A percentile compares a stretch with the other conserved stretches of the same genome.
Evolutionary conservation across 1,140 invertebrate genomes (phyloP).

Genomic region (Penaeus japonicus): DNA sequence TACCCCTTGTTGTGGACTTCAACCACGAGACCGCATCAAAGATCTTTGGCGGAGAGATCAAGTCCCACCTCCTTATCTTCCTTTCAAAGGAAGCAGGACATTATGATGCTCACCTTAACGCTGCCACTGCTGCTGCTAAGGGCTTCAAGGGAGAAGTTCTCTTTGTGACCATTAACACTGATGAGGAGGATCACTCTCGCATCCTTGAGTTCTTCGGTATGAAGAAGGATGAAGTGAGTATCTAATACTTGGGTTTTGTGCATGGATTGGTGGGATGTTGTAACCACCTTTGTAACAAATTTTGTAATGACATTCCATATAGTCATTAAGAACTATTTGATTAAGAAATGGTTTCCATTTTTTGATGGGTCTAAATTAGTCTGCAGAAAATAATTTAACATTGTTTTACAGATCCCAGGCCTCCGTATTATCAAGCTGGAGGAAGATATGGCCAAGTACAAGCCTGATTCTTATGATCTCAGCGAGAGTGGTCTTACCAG

Average conservation of each 20-base stretch:
- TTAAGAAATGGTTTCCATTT: neutral
- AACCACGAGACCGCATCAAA: constrained; percentile 96
- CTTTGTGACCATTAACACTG: constrained; percentile 94
- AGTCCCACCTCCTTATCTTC: constrained; percentile 95
- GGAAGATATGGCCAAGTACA: constrained; percentile 99
- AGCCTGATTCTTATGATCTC: constrained; percentile 83
- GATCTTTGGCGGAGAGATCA: constrained; percentile 98
- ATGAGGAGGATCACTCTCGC: constrained; percentile 94
- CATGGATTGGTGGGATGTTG: neutral
- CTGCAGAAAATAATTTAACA: neutral
- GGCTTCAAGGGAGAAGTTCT: constrained; percentile 88
- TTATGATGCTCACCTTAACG: constrained; percentile 80
- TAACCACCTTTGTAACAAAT: neutral
- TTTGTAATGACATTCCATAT: neutral
- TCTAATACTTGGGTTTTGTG: neutral
- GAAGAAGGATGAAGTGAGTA: constrained; percentile 74
- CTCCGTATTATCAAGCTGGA: constrained; percentile 93
- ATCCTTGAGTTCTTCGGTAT: constrained; percentile 99
- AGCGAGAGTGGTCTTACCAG: constrained; percentile 77
- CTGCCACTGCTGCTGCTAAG: constrained; percentile 81
- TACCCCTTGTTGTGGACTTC: constrained; percentile 97
- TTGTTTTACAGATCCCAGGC: constrained; percentile 77
- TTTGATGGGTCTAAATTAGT: neutral
- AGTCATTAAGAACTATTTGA: too few species aligned
- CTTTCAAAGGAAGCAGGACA: constrained; percentile 87